phyloP scores from a whole-genome alignment of 2,888 invertebrate species.

The Conus canariensis region DNA sequence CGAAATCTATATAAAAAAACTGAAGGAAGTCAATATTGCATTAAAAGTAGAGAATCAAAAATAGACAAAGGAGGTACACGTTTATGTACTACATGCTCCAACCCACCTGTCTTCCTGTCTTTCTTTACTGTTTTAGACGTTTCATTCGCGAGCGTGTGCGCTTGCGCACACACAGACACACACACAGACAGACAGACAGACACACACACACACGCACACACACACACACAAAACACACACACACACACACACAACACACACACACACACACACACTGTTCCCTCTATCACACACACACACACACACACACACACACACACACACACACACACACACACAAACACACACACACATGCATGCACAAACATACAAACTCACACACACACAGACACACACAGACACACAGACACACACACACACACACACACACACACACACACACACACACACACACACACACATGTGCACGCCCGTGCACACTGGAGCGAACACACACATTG shows the following conservation, averaged over 20 bases:
- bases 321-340: slow-evolving; percentile 1
- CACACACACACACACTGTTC: not conserved
- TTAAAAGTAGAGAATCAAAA: no score
- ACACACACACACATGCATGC: not conserved
- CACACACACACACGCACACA: slow-evolving; percentile 17
- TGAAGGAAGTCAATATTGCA: no score
- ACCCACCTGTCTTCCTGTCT: no score
- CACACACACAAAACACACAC: slow-evolving; percentile 1
- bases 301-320: slow-evolving; percentile 4
- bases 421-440: slow-evolving; percentile 5
- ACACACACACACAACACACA: slow-evolving; percentile 10
- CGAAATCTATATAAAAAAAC: no score
- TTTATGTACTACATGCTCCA: no score
- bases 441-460: slow-evolving; percentile 3
- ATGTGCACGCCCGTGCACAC: not conserved
- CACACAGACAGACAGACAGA: not conserved
- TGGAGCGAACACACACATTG: no score
- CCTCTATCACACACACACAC: not conserved
- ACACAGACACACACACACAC: not conserved
- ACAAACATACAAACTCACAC: not conserved
- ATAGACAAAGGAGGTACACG: no score
- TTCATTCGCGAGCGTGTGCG: not conserved
- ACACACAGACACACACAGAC: slow-evolving; percentile 12
- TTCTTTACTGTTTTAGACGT: no score
- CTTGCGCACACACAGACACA: slow-evolving; percentile 7